Base-by-base conservation (phyloP, 2,113 vertebrate genomes). In the Synodontis membranacea region DNA sequence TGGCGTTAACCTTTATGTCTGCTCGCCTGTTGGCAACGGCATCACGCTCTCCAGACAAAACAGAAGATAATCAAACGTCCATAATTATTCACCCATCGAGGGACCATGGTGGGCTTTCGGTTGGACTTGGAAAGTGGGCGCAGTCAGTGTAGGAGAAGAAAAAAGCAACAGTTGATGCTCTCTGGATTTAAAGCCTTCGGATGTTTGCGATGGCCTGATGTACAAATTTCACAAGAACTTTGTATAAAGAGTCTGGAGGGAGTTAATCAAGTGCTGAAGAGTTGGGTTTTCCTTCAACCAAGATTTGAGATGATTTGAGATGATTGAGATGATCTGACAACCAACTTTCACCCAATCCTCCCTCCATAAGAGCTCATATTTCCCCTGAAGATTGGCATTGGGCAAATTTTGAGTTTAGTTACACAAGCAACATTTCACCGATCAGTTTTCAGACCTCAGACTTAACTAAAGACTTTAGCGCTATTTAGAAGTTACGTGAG, bases 41-140 rank as follows among this genome's bases (percentile, higher is more conserved):
- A 50, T 80, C 72, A n/a, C 90, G 86, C 91, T 93, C 90, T 91
- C 88, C 92, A 91, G 92, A 93, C 93, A 90, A 93, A 95, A 95
- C 90, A 42, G 93, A 90, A 91, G 93, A 93, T 94, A 94, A 95
- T 96, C 94, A 95, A 95, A 84, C 94, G 93, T 92, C 91, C 88
- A 90, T 95, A 94, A 95, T 95, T 93, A 94, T 93, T 91, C 91
- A 90, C 93, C 93, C 91, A 88, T 89, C 88, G 92, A 92, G 90
- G 87, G 91, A 91, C 88, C 83, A 91, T 80, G 89, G 90, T 89
- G 48, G 64, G 85, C 90, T 92, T 90, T 90, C 86, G 78, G 86
- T 91, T 85, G 52, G 90, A 89, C 89, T 76, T 34, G 37, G 42
- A 64, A 62, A 84, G 56, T 84, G 84, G 62, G 87, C 81, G 84